phyloP scores from a whole-genome alignment of 2,113 vertebrate genomes.

The Corythoichthys haematopterus region DNA sequence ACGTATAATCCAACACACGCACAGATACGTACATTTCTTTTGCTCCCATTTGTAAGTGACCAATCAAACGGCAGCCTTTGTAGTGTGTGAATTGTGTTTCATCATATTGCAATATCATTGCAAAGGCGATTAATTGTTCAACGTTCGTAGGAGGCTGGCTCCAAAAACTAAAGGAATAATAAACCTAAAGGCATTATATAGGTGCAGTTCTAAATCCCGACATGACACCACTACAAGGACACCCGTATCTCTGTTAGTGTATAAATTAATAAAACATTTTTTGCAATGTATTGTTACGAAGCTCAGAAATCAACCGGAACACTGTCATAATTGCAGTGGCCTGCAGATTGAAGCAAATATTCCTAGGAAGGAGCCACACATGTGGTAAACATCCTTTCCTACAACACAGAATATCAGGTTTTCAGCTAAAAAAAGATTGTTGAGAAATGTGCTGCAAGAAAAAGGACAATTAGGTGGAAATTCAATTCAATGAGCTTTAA shows the following conservation, averaged over 20 bases:
- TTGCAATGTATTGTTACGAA: not conserved
- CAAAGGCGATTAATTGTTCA: not conserved
- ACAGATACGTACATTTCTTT: too few relatives aligned
- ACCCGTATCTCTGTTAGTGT: too few relatives aligned
- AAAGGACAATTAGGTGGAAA: slow-evolving; percentile 7
- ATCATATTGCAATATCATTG: not conserved
- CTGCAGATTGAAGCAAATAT: slow-evolving; percentile 4
- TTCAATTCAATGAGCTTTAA: too few relatives aligned
- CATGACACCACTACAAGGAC: too few relatives aligned
- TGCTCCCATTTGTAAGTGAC: too few relatives aligned
- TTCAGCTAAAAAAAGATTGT: slow-evolving; percentile 31
- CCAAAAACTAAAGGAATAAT: too few relatives aligned
- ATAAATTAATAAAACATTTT: too few relatives aligned
- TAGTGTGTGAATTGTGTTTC: too few relatives aligned
- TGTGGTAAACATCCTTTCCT: not conserved
- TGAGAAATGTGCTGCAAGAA: slow-evolving; percentile 20
- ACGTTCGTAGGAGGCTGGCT: not conserved
- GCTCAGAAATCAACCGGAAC: slow-evolving; percentile 8
- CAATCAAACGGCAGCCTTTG: too few relatives aligned
- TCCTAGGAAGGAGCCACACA: not conserved
- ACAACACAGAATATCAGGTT: not conserved
- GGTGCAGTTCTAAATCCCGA: too few relatives aligned
- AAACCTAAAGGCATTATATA: too few relatives aligned
- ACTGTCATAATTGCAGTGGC: slow-evolving; percentile 10
- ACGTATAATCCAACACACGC: too few relatives aligned